These are phyloP conservation scores for Chrysina gloriosa DNA, from an alignment of 2,888 invertebrate genomes.

Conservation along the genomic window DNA sequence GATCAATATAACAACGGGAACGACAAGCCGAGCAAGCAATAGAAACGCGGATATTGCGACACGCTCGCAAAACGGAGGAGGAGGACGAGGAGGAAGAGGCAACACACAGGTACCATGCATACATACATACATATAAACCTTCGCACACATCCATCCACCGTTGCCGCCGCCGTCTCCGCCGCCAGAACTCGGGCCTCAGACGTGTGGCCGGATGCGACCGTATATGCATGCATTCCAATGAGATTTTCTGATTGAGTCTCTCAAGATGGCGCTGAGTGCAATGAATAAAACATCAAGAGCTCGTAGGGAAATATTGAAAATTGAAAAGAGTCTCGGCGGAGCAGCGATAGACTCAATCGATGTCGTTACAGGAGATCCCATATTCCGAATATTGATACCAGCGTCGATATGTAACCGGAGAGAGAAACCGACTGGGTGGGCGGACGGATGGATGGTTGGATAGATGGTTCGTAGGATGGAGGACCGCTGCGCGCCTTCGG, in stretches of 20 bases:
- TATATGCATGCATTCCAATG: conserved; percentile 64
- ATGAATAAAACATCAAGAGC: conserved; percentile 68
- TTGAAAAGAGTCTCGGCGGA: conserved; percentile 65
- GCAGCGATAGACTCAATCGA: conserved; percentile 64
- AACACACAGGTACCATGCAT: conserved; percentile 10
- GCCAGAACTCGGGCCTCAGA: conserved; percentile 31
- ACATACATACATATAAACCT: background rate
- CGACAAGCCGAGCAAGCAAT: conserved; percentile 19
- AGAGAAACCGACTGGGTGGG: conserved; percentile 41
- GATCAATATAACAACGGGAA: conserved; percentile 34
- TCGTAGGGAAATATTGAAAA: conserved; percentile 67
- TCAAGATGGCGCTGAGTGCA: conserved; percentile 66
- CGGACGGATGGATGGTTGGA: conserved; percentile 14
- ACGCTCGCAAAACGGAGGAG: conserved; percentile 27
- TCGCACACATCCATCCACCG: conserved; percentile 10
- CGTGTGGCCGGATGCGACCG: conserved; percentile 58
- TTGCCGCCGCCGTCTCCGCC: conserved; percentile 19
- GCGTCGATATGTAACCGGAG: conserved; percentile 47
- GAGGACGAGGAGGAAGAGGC: too few species aligned
- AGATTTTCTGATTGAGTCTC: conserved; percentile 66
- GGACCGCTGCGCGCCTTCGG: background rate
- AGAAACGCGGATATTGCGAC: conserved; percentile 13
- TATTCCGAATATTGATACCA: conserved; percentile 59
- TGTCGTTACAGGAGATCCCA: conserved; percentile 62
- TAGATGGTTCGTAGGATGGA: conserved; percentile 9